These are phyloP conservation scores for Caenorhabditis latens DNA, from an alignment of 1,140 invertebrate species.

Conservation along the genomic window DNA sequence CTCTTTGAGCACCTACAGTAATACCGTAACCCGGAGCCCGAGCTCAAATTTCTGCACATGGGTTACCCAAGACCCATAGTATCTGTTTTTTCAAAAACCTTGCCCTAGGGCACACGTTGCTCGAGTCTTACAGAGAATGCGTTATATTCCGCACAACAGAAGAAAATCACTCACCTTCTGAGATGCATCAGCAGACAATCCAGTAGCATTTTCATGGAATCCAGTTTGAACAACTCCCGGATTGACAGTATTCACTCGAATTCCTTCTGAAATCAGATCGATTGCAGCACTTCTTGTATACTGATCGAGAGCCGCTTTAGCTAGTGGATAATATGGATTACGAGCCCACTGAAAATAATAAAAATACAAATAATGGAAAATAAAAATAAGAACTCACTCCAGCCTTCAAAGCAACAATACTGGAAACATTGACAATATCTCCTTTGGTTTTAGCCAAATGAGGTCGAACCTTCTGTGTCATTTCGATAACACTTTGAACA, in stretches of 20 bases:
- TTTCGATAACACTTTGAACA: slow-evolving; percentile 39
- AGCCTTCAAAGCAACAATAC: slow-evolving; percentile 13
- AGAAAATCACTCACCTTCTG: no score
- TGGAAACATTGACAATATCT: slow-evolving; percentile 52
- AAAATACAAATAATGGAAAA: neutral
- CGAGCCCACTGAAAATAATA: slow-evolving; percentile 3
- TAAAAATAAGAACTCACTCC: slow-evolving; percentile 5
- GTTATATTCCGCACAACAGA: no score
- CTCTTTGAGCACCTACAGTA: no score
- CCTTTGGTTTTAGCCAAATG: slow-evolving; percentile 48
- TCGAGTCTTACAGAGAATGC: no score
- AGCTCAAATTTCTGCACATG: no score
- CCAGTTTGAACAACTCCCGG: slow-evolving; percentile 12
- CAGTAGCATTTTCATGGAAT: neutral
- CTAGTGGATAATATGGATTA: slow-evolving; percentile 38
- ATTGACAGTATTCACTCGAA: slow-evolving; percentile 57
- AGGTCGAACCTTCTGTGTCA: slow-evolving; percentile 37
- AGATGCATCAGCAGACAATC: neutral
- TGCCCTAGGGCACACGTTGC: no score
- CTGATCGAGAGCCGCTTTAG: slow-evolving; percentile 55
- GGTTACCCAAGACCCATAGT: no score
- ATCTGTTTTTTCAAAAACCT: no score
- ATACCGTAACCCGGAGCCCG: no score
- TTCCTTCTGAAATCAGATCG: slow-evolving; percentile 12
- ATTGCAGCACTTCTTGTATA: slow-evolving; percentile 44